Base-by-base conservation (phyloP, 1,140 invertebrate genomes). In the Apis dorsata region DNA sequence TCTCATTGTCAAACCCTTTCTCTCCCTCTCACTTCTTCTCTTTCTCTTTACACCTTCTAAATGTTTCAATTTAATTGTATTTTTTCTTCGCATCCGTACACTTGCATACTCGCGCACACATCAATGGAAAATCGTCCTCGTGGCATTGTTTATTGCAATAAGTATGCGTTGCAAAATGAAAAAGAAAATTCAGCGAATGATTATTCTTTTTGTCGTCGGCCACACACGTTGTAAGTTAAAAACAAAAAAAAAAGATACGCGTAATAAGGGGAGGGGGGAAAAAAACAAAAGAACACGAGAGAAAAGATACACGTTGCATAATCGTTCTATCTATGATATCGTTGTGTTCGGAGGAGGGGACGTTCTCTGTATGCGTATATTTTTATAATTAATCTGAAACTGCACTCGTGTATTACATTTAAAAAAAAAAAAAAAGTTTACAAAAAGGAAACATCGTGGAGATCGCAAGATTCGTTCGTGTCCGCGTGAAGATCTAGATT, bases 391-490 rank as follows among this genome's bases (percentile, higher is more conserved):
- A 65, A 75, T 11, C 19, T 19, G 34, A 11, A 51, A 77, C 72
- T 60, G 72, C 57, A 60, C 66, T 55, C 34, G 51, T 63, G 69
- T 59, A 49, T 62, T 73, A 62, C 73, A 84, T 63, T 17, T 63
- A 63, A n/a, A 81, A 71, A 84, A 83, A 80, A 83, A 83, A 82
- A 76, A 81, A 81, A 78, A 82, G 75, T 21, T 57, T 59, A 72
- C 24, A 34, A 72, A 60, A 75, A 72, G 69, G 59, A 34, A 70
- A 85, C 72, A 78, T 57, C 68, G 63, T 78, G 81, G 73, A 34
- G 2, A 49, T 44, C 80, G 60, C 79, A 68, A 80, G 86, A 85
- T 75, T 81, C 83, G 83, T 49, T 53, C 2, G 24, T 55, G 9
- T 51, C 15, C 19, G 21, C 1, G 1, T 19, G n/a, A 8, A 34